phyloP scores from a whole-genome alignment of 2,888 invertebrate genomes.

The Ormyrus pomaceus region DNA sequence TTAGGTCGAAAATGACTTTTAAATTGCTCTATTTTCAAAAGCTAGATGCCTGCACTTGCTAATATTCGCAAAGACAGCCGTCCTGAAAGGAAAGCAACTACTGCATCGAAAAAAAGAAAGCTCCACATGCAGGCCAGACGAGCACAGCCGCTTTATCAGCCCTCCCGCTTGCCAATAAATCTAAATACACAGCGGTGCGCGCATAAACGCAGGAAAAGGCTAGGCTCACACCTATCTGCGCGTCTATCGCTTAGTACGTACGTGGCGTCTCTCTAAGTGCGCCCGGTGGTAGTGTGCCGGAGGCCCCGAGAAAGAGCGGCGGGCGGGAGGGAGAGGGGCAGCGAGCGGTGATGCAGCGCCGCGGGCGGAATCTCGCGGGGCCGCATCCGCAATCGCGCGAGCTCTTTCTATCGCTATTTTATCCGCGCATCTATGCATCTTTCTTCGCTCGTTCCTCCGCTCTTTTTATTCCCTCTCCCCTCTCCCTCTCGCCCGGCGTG shows the following conservation, averaged over 20 bases:
- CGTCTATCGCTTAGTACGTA: conserved; percentile 14
- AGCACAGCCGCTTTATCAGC: conserved; percentile 27
- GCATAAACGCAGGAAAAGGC: conserved; percentile 33
- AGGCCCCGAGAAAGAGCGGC: background rate
- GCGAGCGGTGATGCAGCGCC: conserved; percentile 3
- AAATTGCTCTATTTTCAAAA: too few species aligned
- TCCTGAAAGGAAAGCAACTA: too few species aligned
- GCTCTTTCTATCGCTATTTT: conserved; percentile 1
- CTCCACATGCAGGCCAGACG: too few species aligned
- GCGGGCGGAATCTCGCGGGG: conserved; percentile 26
- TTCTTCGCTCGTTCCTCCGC: background rate
- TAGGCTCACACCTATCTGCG: conserved; percentile 22
- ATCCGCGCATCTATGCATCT: too few species aligned
- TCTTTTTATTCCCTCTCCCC: background rate
- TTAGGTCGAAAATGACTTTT: too few species aligned
- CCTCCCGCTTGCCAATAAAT: conserved; percentile 43
- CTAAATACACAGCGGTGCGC: conserved; percentile 40
- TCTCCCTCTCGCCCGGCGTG: background rate
- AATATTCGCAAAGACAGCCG: too few species aligned
- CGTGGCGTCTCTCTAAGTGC: background rate
- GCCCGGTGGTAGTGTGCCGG: conserved; percentile 12
- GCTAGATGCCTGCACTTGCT: too few species aligned
- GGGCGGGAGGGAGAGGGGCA: background rate
- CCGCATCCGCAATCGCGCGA: conserved; percentile 15
- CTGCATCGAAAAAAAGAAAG: too few species aligned